Base-by-base conservation (phyloP, 2,888 invertebrate species). In the Phania funesta region DNA sequence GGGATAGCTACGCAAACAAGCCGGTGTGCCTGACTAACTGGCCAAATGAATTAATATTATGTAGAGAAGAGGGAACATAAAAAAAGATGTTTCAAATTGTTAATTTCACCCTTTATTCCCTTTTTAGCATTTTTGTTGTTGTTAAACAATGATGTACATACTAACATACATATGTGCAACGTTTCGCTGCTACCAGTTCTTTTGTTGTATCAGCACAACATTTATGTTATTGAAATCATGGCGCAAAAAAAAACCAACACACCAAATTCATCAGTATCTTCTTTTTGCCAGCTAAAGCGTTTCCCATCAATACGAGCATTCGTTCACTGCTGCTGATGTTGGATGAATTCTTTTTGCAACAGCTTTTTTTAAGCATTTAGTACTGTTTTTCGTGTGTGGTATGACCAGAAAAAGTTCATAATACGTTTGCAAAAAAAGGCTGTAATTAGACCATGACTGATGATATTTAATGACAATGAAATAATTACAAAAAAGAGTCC, bases 361-460 rank as follows among this genome's bases (percentile, higher is more conserved):
- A n/a, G n/a, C n/a, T n/a, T n/a, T n/a, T n/a, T 41, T n/a, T 16
- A n/a, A n/a, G 41, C 41, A 41, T 41, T 41, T 9, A 38, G 7
- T 16, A 26, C 9, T 67, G 50, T 35, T 60, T 71, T 38, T 67
- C 11, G 13, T 58, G 64, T 74, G 76, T 50, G 52, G 56, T 50
- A 74, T 54, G 44, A 38, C 13, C n/a, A 26, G 56, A 16, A 68
- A 82, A 60, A 74, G 26, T 50, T 32, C 38, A 76, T 46, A 54
- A 73, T 68, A 46, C 18, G 60, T 46, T 64, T 52, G n/a, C 13
- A 35, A 62, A 52, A 58, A 38, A 35, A 24, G 24, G 84, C 80
- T 85, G 89, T 86, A 88, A 88, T 88, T 88, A 88, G 88, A 88
- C 88, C 88, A 87, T 88, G 88, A 88, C 88, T 84, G 83, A 80